Conservation (phyloP, 2,888 invertebrate genomes). For the Hermodice carunculata region DNA sequence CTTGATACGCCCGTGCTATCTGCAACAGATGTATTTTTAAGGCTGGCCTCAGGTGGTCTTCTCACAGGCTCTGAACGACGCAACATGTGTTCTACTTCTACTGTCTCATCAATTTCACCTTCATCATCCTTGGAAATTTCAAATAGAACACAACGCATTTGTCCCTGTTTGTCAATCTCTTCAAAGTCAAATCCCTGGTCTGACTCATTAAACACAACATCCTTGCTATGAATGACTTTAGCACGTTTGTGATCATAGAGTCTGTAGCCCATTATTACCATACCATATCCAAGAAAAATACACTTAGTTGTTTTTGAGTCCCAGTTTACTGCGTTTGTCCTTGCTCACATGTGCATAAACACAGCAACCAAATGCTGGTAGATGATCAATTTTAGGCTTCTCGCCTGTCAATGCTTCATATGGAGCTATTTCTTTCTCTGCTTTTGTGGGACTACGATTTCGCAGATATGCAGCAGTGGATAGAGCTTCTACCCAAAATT, state of each 20-base stretch:
- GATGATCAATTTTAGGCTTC: constrained; percentile 23
- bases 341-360: constrained; percentile 29
- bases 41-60: too few relatives aligned
- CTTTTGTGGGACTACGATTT: constrained; percentile 52
- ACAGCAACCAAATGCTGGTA: constrained; percentile 30
- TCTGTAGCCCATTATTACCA: constrained; percentile 13
- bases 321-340: constrained; percentile 25
- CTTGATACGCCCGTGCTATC: too few relatives aligned
- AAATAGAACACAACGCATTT: too few relatives aligned
- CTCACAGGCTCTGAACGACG: too few relatives aligned
- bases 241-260: constrained; percentile 15
- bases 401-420: constrained; percentile 37
- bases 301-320: constrained; percentile 10
- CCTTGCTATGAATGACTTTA: constrained; percentile 19
- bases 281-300: constrained; percentile 39
- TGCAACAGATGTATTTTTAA: too few relatives aligned
- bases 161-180: too few relatives aligned
- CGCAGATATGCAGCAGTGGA: constrained; percentile 55
- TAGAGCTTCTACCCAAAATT: constrained; percentile 64
- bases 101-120: too few relatives aligned
- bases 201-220: constrained; percentile 34
- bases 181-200: constrained; percentile 21
- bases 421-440: constrained; percentile 29
- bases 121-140: too few relatives aligned
- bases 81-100: too few relatives aligned